These are phyloP conservation scores for Helicorthomorpha holstii DNA, from an alignment of 1,140 invertebrate genomes.

Conservation along the genomic window DNA sequence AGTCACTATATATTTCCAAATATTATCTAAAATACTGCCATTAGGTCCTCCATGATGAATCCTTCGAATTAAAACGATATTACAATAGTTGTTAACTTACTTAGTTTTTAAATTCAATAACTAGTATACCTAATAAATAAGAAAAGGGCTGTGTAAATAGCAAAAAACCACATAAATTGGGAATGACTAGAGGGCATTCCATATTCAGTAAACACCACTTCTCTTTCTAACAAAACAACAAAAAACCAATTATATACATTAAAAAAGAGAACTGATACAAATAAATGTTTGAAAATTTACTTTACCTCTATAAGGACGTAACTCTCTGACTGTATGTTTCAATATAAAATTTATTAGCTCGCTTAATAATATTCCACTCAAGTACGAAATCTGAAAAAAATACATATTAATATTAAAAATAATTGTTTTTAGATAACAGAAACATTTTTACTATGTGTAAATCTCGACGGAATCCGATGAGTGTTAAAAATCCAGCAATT, in stretches of 20 bases:
- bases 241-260: background rate
- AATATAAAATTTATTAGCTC: constrained; percentile 61
- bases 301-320: constrained; percentile 39
- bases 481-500: constrained; percentile 56
- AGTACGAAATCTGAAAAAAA: constrained; percentile 60
- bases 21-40: constrained; percentile 49
- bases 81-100: no score
- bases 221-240: constrained; percentile 18
- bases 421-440: background rate
- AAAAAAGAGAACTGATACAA: background rate
- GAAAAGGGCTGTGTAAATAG: constrained; percentile 68
- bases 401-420: background rate
- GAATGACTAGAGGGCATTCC: constrained; percentile 88
- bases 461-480: constrained; percentile 77
- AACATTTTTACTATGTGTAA: constrained; percentile 61
- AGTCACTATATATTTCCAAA: constrained; percentile 25
- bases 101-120: no score
- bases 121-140: constrained; percentile 77
- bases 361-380: constrained; percentile 57
- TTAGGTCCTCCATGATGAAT: constrained; percentile 65
- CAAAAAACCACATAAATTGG: constrained; percentile 86
- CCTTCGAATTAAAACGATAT: constrained; percentile 30
- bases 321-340: constrained; percentile 65
- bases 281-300: background rate
- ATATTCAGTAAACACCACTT: constrained; percentile 57